Evolutionary conservation across 2,888 invertebrate genomes (phyloP), one percentile per base, ranked within the genome.

Genomic region (Troides aeacus): DNA sequence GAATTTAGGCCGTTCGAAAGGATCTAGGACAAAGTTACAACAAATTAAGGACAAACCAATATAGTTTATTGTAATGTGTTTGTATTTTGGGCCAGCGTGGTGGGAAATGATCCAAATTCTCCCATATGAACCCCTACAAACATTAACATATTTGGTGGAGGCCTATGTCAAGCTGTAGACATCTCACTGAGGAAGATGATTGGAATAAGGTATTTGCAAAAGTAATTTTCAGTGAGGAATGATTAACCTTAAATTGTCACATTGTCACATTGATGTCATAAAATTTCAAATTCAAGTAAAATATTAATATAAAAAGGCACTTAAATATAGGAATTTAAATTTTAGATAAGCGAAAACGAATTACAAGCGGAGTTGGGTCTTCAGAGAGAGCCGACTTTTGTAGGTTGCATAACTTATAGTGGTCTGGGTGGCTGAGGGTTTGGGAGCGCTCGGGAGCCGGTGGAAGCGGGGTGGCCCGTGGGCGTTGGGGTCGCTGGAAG

Each of bases 401-500:
- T 81, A 80, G 86, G 86, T 82, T 85, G 81, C 76, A 78, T 79
- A 81, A 82, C 80, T 82, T 80, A 83, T 81, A 74, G 81, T 81
- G 83, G 84, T 85, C 85, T 85, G 84, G 81, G 67, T 73, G 73
- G 67, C 66, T 72, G 66, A 73, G 74, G 70, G 74, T 70, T 75
- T 72, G 69, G 73, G 73, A 82, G 76, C 82, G 81, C 77, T 72
- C 72, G 74, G 75, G 73, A 72, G 76, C 71, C 72, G 71, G 74
- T 71, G 73, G 80, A 70, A 46, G 71, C 76, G 77, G 77, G 88
- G 73, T 66, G 72, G 74, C 74, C 72, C 71, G 76, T 72, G 73
- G 81, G 71, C 61, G 72, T 76, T 75, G 77, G 88, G 89, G 88
- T 87, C 86, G 79, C 73, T 71, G 72, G 84, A 89, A 89, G 88